Evolutionary conservation across 2,888 invertebrate species (phyloP), one percentile per base, ranked within the genome.

Genomic region (Drosophila nr. perissopoda): DNA sequence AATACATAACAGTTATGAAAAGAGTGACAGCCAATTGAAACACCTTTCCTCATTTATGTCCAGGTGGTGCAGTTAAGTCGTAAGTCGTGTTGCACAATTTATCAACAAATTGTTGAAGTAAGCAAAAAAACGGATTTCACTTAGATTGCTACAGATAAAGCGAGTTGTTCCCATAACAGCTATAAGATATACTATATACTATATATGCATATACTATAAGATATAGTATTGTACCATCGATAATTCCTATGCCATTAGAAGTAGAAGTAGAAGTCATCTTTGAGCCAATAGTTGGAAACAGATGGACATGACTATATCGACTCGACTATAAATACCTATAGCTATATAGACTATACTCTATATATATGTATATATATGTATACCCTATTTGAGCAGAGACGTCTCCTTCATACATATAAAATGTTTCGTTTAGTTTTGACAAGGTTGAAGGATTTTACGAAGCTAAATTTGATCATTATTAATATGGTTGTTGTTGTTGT

Each of bases 1-100:
- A 16, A 45, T 59, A 38, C 66, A 64, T 64, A 67, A 67, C 13
- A 29, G 51, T 45, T 59, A 13, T 33, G 25, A 45, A 45, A n/a
- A 51, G 11, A n/a, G 11, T 11, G 51, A 27, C 51, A n/a, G 4
- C n/a, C 18, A 51, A 29, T 31, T 25, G 11, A 36, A 13, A n/a
- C 21, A 29, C 34, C 51, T 65, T 59, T 40, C 51, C 60, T 49
- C 36, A 49, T 64, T 18, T 16, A 42, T 18, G 5, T 11, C 25
- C 21, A 25, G 16, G 45, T 16, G 8, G 45, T 18, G 18, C 38
- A 38, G 8, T 8, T 8, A 38, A 38, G 18, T 38, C 18, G 38
- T 0, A 21, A 42, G 11, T 36, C 36, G 25, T 25, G 45, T 45
- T 45, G 45, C 45, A 25, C 45, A 45, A 45, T 25, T 16, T 1